A percentile compares a stretch with the other conserved stretches of the same genome.
These are phyloP conservation scores for Myotis yumanensis DNA, from an alignment of 2,113 vertebrate species.

Conservation along the genomic window DNA sequence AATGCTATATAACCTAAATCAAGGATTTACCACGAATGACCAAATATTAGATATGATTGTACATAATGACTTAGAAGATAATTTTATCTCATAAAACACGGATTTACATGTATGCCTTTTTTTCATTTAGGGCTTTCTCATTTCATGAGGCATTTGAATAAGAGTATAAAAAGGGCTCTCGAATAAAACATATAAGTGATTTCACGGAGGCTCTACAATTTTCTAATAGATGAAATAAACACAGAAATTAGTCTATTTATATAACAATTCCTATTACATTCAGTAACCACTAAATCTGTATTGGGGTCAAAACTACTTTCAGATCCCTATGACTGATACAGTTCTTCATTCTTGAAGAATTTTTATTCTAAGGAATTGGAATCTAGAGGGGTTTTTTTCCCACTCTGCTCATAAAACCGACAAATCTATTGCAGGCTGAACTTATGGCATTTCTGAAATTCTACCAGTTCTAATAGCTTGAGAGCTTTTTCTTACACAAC, in stretches of 20 bases:
- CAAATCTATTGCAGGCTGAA: slow-evolving; percentile 78
- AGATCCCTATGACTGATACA: slow-evolving; percentile 72
- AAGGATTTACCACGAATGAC: slow-evolving; percentile 53
- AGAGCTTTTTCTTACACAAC: slow-evolving; percentile 80
- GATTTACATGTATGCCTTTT: not conserved
- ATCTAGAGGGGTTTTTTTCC: slow-evolving; percentile 67
- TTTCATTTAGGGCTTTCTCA: not conserved
- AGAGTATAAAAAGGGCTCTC: not conserved
- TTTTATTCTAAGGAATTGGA: slow-evolving; percentile 74
- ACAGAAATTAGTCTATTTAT: slow-evolving; percentile 27
- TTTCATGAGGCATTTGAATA: slow-evolving; percentile 20
- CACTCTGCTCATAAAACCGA: slow-evolving; percentile 80
- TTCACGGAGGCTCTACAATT: slow-evolving; percentile 9
- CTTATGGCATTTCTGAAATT: slow-evolving; percentile 82
- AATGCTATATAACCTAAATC: slow-evolving; percentile 66
- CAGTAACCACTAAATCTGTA: slow-evolving; percentile 57
- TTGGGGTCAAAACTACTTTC: slow-evolving; percentile 77
- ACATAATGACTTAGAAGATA: not conserved
- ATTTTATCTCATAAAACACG: not conserved
- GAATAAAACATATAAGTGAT: slow-evolving; percentile 8
- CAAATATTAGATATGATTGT: slow-evolving; percentile 29
- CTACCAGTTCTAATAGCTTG: slow-evolving; percentile 85
- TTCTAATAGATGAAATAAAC: slow-evolving; percentile 48
- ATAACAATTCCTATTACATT: not conserved
- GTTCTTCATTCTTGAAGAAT: slow-evolving; percentile 71